Percentiles rank a stretch among this genome's conserved stretches.
Conservation (phyloP, 2,113 vertebrate genomes). For the Carollia perspicillata region DNA sequence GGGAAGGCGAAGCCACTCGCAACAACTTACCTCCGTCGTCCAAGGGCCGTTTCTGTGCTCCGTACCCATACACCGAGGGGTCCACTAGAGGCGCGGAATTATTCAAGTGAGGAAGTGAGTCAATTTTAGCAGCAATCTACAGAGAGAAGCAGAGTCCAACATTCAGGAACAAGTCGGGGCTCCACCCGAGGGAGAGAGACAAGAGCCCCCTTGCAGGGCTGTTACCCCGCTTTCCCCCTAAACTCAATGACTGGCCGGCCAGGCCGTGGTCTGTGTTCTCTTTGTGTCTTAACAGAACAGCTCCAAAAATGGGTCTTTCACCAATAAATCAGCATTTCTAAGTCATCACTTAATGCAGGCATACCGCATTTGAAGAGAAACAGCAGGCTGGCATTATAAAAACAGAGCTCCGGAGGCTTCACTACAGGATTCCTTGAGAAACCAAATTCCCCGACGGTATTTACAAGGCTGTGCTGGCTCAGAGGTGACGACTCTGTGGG, state of each 20-base stretch:
- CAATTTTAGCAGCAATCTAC: conserved; percentile 98
- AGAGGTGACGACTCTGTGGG: not conserved
- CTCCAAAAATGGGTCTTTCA: not conserved
- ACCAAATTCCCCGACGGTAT: not conserved
- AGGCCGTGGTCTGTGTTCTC: not conserved
- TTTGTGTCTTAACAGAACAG: not conserved
- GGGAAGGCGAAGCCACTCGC: not conserved
- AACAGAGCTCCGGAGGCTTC: not conserved
- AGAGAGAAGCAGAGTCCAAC: conserved; percentile 59
- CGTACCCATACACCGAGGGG: conserved; percentile 93
- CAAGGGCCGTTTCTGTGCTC: conserved; percentile 92
- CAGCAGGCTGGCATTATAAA: not conserved
- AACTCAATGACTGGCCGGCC: rapidly evolving
- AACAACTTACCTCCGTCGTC: conserved; percentile 93
- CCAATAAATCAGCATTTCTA: not conserved
- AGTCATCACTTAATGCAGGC: not conserved
- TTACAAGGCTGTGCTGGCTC: not conserved
- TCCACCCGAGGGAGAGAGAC: not conserved
- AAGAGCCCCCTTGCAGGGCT: not conserved
- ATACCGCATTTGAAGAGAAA: not conserved
- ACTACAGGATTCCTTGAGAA: not conserved
- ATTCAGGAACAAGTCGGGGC: conserved; percentile 47
- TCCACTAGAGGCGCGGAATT: conserved; percentile 93
- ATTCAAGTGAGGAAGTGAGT: conserved; percentile 96
- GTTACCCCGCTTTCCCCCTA: not conserved